These are phyloP conservation scores for Iphiclides podalirius DNA, from an alignment of 2,888 invertebrate species.

Conservation along the genomic window DNA sequence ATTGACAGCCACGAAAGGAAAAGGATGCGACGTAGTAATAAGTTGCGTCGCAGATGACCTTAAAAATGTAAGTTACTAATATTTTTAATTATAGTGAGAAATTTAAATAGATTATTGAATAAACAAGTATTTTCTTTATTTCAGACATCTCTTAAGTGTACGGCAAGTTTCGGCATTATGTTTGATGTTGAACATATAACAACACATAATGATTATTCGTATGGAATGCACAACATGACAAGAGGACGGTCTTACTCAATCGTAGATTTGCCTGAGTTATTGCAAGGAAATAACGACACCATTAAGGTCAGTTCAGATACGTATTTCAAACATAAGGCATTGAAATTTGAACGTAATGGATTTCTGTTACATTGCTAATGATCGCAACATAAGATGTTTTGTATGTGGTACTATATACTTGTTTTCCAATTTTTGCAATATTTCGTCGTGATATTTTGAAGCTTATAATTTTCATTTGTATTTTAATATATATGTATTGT, in stretches of 20 bases:
- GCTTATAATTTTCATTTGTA: too few relatives aligned
- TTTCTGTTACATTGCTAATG: too few relatives aligned
- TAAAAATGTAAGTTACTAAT: slow-evolving; percentile 43
- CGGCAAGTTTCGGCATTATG: slow-evolving; percentile 11
- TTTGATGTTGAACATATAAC: slow-evolving; percentile 28
- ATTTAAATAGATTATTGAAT: too few relatives aligned
- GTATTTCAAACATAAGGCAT: too few relatives aligned
- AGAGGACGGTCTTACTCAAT: slow-evolving; percentile 25
- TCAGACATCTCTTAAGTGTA: slow-evolving; percentile 29
- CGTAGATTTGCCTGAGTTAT: slow-evolving; percentile 24
- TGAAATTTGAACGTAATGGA: too few relatives aligned
- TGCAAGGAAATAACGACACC: slow-evolving; percentile 22
- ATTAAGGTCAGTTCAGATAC: slow-evolving; percentile 27
- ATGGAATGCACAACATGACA: slow-evolving; percentile 28
- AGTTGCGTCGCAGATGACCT: slow-evolving; percentile 40
- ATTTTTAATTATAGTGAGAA: too few relatives aligned
- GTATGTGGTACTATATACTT: too few relatives aligned
- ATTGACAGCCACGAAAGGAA: slow-evolving; percentile 37
- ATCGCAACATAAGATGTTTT: too few relatives aligned
- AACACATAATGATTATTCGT: slow-evolving; percentile 27
- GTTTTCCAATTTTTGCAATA: too few relatives aligned
- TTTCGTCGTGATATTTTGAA: too few relatives aligned
- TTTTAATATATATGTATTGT: too few relatives aligned
- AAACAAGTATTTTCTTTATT: slow-evolving; percentile 1
- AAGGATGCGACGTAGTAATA: slow-evolving; percentile 48